phyloP scores from a whole-genome alignment of 2,797 vertebrate species.

The Arrhamphus sclerolepis region DNA sequence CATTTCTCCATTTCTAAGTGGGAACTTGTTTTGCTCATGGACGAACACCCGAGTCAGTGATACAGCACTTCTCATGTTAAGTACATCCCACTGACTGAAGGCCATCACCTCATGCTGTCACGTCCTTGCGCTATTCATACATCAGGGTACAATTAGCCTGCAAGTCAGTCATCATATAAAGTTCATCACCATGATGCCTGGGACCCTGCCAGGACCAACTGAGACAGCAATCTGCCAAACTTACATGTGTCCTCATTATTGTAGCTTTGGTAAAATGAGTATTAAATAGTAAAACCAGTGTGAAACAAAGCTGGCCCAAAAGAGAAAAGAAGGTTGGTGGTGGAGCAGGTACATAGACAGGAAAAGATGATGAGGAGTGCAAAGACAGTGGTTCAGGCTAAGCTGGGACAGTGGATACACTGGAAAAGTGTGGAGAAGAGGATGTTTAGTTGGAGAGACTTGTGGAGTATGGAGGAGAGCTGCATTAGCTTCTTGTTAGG shows the following conservation, averaged over 20 bases:
- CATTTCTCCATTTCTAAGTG: constrained; percentile 6
- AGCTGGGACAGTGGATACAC: no score
- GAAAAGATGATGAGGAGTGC: no score
- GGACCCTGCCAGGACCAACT: constrained; percentile 40
- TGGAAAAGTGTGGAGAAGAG: no score
- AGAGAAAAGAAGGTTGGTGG: no score
- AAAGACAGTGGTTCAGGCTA: no score
- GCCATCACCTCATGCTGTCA: constrained; percentile 33
- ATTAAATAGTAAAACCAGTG: no score
- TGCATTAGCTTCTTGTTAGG: no score
- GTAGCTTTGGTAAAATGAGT: constrained; percentile 15
- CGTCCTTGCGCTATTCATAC: constrained; percentile 32
- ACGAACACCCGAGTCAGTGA: constrained; percentile 15
- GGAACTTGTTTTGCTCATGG: constrained; percentile 1
- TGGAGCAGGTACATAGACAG: no score
- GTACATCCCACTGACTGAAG: constrained; percentile 27
- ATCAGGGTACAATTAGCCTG: constrained; percentile 46
- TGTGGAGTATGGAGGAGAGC: no score
- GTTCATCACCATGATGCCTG: constrained; percentile 30
- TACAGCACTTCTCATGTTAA: constrained; percentile 9
- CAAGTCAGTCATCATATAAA: constrained; percentile 23
- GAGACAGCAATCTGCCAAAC: constrained; percentile 48
- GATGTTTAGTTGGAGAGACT: no score
- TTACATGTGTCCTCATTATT: constrained; percentile 36
- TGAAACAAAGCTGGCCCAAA: no score